phyloP scores from a whole-genome alignment of 2,113 vertebrate genomes.

The Aldabrachelys gigantea region DNA sequence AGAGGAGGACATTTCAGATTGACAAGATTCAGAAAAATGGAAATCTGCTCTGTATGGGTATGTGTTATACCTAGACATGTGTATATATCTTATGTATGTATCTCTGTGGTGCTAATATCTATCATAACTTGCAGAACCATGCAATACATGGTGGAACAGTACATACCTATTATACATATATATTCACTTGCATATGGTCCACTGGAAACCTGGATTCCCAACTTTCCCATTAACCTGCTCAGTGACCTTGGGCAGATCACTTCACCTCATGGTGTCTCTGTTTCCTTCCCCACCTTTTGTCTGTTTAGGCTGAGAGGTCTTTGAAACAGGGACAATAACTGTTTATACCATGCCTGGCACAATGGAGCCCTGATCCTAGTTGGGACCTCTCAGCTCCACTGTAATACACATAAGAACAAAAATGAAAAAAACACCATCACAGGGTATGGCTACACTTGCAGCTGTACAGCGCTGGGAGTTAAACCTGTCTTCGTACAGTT shows the following conservation, averaged over 20 bases:
- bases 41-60: not conserved
- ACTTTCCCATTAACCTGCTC: not conserved
- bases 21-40: not conserved
- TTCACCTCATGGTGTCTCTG: not conserved
- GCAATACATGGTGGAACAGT: not conserved
- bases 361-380: not conserved
- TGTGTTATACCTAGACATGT: not conserved
- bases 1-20: not conserved
- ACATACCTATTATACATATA: not conserved
- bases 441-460: too few relatives aligned
- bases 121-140: not conserved
- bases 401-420: not conserved
- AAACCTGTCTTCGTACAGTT: too few relatives aligned
- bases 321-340: not conserved
- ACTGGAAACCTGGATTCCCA: not conserved
- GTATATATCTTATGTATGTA: not conserved
- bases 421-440: not conserved
- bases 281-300: not conserved
- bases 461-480: too few relatives aligned
- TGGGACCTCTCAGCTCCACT: not conserved
- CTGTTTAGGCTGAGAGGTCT: not conserved
- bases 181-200: not conserved
- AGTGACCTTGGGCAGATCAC: not conserved
- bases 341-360: not conserved
- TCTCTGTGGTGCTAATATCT: not conserved